A percentile compares a stretch with the other conserved stretches of the same genome.
Conservation (phyloP, 2,113 vertebrate species). For the Rissa tridactyla region DNA sequence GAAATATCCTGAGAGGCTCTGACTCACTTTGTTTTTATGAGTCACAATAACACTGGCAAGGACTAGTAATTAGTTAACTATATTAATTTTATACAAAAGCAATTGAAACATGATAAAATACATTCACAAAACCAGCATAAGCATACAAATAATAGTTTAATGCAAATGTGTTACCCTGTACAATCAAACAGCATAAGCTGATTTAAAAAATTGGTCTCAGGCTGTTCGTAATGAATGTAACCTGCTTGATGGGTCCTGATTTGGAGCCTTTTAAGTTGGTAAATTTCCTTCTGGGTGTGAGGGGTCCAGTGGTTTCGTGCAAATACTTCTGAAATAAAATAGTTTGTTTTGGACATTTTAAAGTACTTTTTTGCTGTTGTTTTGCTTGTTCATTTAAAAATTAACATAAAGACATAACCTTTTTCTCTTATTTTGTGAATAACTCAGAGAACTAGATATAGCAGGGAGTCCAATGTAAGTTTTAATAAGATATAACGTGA, state of each 20-base stretch:
- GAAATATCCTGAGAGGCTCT: not conserved
- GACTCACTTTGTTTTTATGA: constrained; percentile 28
- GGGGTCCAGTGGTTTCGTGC: not conserved
- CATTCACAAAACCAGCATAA: not conserved
- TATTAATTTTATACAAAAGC: not conserved
- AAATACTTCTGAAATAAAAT: not conserved
- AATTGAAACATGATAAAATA: not conserved
- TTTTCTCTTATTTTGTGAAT: not conserved
- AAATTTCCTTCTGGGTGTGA: not conserved
- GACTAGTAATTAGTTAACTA: not conserved
- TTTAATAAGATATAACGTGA: not conserved
- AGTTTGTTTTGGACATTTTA: not conserved
- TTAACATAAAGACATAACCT: not conserved
- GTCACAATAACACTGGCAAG: not conserved
- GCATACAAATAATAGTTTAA: not conserved
- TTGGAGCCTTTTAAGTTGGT: not conserved
- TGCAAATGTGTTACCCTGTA: not conserved
- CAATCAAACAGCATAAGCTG: not conserved
- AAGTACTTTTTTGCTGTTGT: not conserved
- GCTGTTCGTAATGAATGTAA: not conserved
- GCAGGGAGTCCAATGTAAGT: not conserved
- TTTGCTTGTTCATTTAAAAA: not conserved
- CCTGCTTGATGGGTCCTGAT: not conserved
- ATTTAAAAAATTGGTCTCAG: fast-evolving
- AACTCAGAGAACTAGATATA: not conserved